These are phyloP conservation scores for Galago senegalensis DNA, from an alignment of 2,797 vertebrate species.

Conservation along the genomic window DNA sequence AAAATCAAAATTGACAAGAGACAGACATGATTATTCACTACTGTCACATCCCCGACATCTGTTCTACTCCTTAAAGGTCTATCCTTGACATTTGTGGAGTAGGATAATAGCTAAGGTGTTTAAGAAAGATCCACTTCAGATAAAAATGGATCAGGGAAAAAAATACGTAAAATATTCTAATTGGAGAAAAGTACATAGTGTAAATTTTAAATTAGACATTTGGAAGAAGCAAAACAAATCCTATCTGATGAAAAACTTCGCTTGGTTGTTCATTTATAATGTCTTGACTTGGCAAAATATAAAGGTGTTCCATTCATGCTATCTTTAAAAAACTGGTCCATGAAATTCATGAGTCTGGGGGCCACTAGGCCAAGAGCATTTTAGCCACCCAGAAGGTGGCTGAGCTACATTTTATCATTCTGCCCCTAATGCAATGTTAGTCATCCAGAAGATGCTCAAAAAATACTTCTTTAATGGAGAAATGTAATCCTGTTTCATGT, in stretches of 20 bases:
- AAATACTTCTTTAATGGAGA: conserved; percentile 11
- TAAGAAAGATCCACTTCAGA: conserved; percentile 25
- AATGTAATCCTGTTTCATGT: neutral
- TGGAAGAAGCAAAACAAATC: conserved; percentile 28
- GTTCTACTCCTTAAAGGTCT: conserved; percentile 5
- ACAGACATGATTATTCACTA: conserved; percentile 50
- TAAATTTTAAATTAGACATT: conserved; percentile 29
- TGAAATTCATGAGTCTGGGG: neutral
- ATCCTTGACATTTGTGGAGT: conserved; percentile 13
- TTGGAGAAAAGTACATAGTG: neutral
- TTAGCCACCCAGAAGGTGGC: neutral
- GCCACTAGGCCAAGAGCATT: neutral
- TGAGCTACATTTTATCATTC: neutral
- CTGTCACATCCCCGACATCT: neutral
- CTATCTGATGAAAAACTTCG: neutral
- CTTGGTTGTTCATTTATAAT: neutral
- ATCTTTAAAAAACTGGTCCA: neutral
- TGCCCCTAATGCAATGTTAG: neutral
- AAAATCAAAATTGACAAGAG: conserved; percentile 47
- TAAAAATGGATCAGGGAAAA: conserved; percentile 16
- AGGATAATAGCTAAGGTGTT: conserved; percentile 11
- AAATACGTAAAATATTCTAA: conserved; percentile 18
- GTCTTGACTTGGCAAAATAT: neutral
- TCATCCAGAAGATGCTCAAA: neutral
- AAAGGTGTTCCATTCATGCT: neutral